phyloP scores from a whole-genome alignment of 2,113 vertebrate species.

The Mionectes macconnelli region DNA sequence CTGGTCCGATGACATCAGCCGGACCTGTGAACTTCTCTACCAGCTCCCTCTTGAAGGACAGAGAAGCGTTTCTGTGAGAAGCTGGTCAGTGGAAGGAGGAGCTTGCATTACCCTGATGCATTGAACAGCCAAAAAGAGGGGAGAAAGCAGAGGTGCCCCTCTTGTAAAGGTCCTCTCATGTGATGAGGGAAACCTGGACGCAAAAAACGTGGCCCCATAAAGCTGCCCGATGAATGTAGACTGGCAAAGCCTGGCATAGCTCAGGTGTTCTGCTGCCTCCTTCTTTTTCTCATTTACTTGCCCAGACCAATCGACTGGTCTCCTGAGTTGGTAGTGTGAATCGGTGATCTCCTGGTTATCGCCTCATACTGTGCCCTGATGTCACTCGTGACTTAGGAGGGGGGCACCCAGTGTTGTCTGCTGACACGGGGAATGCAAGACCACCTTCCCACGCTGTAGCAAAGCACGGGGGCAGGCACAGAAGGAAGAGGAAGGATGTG shows the following conservation, averaged over 20 bases:
- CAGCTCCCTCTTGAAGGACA: rapidly evolving
- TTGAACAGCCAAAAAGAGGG: not conserved
- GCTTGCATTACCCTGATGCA: not conserved
- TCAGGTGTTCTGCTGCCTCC: rapidly evolving
- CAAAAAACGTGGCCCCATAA: not conserved
- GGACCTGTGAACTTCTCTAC: not conserved
- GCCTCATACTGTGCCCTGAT: not conserved
- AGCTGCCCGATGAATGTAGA: rapidly evolving
- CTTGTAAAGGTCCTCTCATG: not conserved
- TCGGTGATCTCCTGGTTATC: not conserved
- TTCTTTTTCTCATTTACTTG: not conserved
- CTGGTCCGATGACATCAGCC: not conserved
- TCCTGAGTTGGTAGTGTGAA: not conserved
- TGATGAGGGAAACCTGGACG: not conserved
- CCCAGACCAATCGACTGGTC: not conserved
- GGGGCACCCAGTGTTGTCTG: rapidly evolving
- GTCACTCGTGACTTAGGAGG: not conserved
- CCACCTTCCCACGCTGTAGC: not conserved
- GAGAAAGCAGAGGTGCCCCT: not conserved
- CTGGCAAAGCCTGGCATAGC: not conserved
- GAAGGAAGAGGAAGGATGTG: rapidly evolving
- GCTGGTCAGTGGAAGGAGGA: not conserved
- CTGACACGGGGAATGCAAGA: rapidly evolving
- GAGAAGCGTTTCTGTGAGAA: not conserved
- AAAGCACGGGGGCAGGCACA: not conserved